Conservation (phyloP, 2,888 invertebrate genomes). For the Spodoptera picta region DNA sequence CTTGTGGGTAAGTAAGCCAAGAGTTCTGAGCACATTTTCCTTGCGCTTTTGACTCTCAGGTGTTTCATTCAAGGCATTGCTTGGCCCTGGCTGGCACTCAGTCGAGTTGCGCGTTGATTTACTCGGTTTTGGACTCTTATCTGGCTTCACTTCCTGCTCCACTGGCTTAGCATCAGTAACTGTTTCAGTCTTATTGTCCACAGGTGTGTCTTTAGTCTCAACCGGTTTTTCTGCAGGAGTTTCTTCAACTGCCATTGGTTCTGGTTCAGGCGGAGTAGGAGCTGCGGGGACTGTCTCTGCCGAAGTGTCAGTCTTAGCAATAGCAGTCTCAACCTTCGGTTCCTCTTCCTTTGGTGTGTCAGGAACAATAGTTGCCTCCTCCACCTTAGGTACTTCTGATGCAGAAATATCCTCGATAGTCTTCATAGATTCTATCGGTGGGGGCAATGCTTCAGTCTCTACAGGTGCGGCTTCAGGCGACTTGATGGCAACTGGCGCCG, state of each 20-base stretch:
- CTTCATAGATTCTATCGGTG: constrained; percentile 74
- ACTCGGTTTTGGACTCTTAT: constrained; percentile 45
- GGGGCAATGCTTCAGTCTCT: constrained; percentile 75
- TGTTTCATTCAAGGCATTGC: constrained; percentile 81
- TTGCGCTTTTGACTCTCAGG: constrained; percentile 91
- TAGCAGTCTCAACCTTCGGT: constrained; percentile 34
- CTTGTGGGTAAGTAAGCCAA: constrained; percentile 93
- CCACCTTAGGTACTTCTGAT: constrained; percentile 65
- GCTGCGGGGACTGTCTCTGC: constrained; percentile 1
- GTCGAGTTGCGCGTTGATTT: constrained; percentile 55
- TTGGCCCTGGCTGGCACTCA: constrained; percentile 74
- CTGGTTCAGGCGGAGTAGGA: constrained; percentile 12
- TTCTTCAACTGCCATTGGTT: constrained; percentile 22
- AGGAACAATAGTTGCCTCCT: constrained; percentile 25
- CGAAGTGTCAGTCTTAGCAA: constrained; percentile 13
- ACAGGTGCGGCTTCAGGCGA: constrained; percentile 66
- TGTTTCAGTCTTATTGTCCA: constrained; percentile 54
- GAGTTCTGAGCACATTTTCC: constrained; percentile 92
- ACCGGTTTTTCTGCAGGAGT: constrained; percentile 24
- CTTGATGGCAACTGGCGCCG: constrained; percentile 66
- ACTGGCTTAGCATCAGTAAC: constrained; percentile 50
- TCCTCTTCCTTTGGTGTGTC: constrained; percentile 48
- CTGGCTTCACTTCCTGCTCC: constrained; percentile 49
- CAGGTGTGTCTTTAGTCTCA: constrained; percentile 35
- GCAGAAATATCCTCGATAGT: constrained; percentile 67